Percentiles rank a stretch among this genome's conserved stretches.
Conservation (phyloP, 1,140 invertebrate species). For the Drosophila teissieri region DNA sequence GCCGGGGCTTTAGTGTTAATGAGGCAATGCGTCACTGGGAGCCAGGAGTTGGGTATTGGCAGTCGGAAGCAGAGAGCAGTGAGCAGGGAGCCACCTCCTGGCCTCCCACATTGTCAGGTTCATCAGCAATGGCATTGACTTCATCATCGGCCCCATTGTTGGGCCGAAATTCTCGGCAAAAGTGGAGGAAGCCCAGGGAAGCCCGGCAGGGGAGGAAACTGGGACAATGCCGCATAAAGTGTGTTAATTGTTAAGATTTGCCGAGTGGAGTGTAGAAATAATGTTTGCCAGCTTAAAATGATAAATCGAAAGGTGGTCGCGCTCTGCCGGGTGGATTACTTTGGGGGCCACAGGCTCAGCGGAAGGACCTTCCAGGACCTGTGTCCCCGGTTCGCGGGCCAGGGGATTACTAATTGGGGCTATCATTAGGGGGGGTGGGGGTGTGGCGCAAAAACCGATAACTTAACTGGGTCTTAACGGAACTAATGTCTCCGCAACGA, state of each 20-base stretch:
- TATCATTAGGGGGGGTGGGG: not conserved
- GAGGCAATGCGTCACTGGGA: constrained; percentile 77
- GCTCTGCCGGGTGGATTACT: not conserved
- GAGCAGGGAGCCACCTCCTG: too few relatives aligned
- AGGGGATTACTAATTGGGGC: constrained; percentile 7
- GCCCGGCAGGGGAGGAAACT: not conserved
- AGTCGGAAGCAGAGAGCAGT: too few relatives aligned
- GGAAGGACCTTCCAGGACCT: not conserved
- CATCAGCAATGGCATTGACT: constrained; percentile 78
- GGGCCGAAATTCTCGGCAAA: not conserved
- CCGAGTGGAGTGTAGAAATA: constrained; percentile 58
- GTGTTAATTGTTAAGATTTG: constrained; percentile 79
- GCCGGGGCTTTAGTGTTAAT: constrained; percentile 73
- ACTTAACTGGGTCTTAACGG: constrained; percentile 1
- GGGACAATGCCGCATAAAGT: constrained; percentile 70
- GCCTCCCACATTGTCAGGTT: constrained; percentile 53
- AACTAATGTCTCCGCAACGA: not conserved
- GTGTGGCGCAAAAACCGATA: not conserved
- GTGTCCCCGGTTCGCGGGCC: not conserved
- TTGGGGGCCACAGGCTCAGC: not conserved
- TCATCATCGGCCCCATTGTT: constrained; percentile 72
- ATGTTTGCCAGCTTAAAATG: constrained; percentile 74
- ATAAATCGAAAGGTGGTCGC: constrained; percentile 61
- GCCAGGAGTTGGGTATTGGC: not conserved
- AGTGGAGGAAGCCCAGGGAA: too few relatives aligned